These are phyloP conservation scores for Martes flavigula DNA, from an alignment of 2,797 vertebrate genomes.

Conservation along the genomic window DNA sequence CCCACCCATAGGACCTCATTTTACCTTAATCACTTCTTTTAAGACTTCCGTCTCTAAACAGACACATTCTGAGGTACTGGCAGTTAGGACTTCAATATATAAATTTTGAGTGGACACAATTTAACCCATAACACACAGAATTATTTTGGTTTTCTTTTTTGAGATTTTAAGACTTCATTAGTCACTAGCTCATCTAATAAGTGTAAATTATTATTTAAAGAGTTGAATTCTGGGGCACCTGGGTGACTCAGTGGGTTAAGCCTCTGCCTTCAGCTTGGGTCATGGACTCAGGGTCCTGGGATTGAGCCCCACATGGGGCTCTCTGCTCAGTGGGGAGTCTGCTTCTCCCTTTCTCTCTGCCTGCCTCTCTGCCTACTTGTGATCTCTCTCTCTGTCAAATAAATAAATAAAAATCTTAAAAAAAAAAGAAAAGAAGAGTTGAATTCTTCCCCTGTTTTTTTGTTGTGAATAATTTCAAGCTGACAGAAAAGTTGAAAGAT, in stretches of 20 bases:
- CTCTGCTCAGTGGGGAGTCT: too few relatives aligned
- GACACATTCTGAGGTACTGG: background rate
- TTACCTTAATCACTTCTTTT: background rate
- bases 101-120: background rate
- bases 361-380: too few relatives aligned
- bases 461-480: background rate
- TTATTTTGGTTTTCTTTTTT: background rate
- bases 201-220: background rate
- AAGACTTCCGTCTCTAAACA: background rate
- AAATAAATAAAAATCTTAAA: too few relatives aligned
- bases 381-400: too few relatives aligned
- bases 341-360: too few relatives aligned
- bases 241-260: too few relatives aligned
- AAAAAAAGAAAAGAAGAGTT: background rate
- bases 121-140: background rate
- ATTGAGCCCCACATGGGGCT: too few relatives aligned
- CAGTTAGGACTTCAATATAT: background rate
- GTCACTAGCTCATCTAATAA: background rate
- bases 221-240: background rate
- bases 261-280: too few relatives aligned
- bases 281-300: too few relatives aligned
- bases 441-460: background rate
- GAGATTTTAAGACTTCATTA: background rate
- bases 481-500: background rate
- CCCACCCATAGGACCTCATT: background rate